Percentiles rank a stretch among this genome's conserved stretches.
phyloP scores from a whole-genome alignment of 2,797 vertebrate genomes.

The Erethizon dorsatum region DNA sequence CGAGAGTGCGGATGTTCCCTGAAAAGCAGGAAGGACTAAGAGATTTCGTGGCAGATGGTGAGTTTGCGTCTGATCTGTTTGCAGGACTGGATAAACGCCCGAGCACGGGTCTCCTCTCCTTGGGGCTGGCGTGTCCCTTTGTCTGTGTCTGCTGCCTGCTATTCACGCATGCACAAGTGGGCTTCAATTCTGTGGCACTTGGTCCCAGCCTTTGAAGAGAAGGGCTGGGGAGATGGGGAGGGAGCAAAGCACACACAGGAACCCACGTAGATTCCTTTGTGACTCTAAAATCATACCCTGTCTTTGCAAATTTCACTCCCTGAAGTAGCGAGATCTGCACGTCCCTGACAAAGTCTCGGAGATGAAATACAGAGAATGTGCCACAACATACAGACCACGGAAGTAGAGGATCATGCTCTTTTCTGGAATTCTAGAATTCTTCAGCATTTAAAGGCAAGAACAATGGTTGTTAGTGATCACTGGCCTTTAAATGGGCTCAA shows the following conservation, averaged over 20 bases:
- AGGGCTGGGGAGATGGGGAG: neutral
- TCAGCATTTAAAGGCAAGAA: neutral
- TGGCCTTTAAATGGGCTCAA: neutral
- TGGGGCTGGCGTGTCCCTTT: neutral
- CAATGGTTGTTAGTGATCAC: neutral
- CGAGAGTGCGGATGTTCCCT: fast-evolving
- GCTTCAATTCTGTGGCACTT: neutral
- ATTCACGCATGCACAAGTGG: neutral
- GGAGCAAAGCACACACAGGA: fast-evolving
- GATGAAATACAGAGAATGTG: neutral
- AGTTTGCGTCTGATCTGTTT: slow-evolving; percentile 66
- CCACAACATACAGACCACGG: neutral
- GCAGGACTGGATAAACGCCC: neutral
- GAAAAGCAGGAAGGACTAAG: neutral
- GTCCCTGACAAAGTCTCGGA: neutral
- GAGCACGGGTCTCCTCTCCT: neutral
- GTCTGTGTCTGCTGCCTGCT: neutral
- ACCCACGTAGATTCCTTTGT: neutral
- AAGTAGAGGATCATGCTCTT: neutral
- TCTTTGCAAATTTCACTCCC: neutral
- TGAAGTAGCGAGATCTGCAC: neutral
- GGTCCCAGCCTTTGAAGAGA: too few species aligned
- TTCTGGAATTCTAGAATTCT: neutral
- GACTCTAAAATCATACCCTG: neutral
- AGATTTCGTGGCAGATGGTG: slow-evolving; percentile 53